Percentiles rank a stretch among this genome's conserved stretches.
These are phyloP conservation scores for Agriopis marginaria DNA, from an alignment of 2,888 invertebrate genomes.

Conservation along the genomic window DNA sequence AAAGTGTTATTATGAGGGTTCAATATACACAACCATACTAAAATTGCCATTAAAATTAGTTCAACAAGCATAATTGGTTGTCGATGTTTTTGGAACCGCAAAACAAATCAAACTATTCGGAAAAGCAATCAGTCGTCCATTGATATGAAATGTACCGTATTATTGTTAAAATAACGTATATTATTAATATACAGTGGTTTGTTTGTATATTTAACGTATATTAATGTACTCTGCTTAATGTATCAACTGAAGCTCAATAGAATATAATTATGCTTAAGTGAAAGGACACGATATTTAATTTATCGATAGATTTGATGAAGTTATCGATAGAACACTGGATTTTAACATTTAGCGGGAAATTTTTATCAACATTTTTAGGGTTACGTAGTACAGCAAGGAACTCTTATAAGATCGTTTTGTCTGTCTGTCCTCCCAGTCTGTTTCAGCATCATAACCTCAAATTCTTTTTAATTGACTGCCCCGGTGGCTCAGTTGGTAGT, in stretches of 20 bases:
- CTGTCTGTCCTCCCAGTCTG: too few relatives aligned
- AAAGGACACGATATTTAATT: constrained; percentile 32
- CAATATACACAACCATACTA: neutral
- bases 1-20: neutral
- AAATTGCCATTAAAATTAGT: neutral
- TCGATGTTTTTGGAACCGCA: constrained; percentile 1
- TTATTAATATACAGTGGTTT: neutral
- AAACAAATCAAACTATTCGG: neutral
- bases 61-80: neutral
- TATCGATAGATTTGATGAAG: too few relatives aligned
- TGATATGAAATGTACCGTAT: constrained; percentile 17
- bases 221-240: constrained; percentile 50
- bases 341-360: too few relatives aligned
- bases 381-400: too few relatives aligned
- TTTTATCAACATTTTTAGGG: too few relatives aligned
- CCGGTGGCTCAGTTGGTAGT: too few relatives aligned
- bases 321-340: too few relatives aligned
- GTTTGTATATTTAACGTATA: constrained; percentile 43
- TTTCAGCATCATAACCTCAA: too few relatives aligned
- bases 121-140: constrained; percentile 18
- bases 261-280: constrained; percentile 24
- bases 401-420: too few relatives aligned
- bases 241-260: constrained; percentile 10
- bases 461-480: too few relatives aligned
- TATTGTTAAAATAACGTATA: constrained; percentile 1